Evolutionary conservation across 1,140 invertebrate genomes (phyloP), one percentile per base, ranked within the genome.

Genomic region (Physella acuta): DNA sequence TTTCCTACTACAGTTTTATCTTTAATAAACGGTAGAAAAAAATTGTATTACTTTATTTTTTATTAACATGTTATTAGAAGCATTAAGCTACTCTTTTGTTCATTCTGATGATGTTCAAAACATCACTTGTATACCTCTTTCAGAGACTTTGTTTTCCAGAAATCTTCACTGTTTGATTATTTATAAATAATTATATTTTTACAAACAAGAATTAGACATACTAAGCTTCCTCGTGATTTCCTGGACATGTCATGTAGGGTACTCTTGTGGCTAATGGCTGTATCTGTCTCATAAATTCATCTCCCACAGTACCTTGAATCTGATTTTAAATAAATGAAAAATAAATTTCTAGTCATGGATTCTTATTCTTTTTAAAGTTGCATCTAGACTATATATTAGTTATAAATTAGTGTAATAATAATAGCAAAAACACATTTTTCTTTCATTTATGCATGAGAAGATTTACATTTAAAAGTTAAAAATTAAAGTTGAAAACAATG

Each of bases 191-290:
- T 31, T 30, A 14, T 52, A 52, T 28, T 8, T 49, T 2, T 5
- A 68, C n/a, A 39, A 58, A 28, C 17, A 36, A 55, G 36, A 24
- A 56, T 26, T 16, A 36, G 58, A 77, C 80, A 76, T 71, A 84
- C 82, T 82, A 83, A 17, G 74, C 70, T 14, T 75, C 56, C 75
- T 85, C 84, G 70, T 85, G 84, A 68, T 85, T 85, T 65, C 84
- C 84, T 49, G 77, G 76, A 68, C 78, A 80, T 24, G 81, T 81
- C 84, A 85, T 85, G 71, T 85, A 85, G 11, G 84, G 84, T 20
- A 84, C 44, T 56, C 79, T 69, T 14, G 79, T 76, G 44, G 84
- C 79, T 31, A 85, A 68, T 31, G 81, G 75, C 72, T 85, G 73
- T 31, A 85, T 79, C 68, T 81, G 77, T 34, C 73, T 75, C 79